A percentile compares a stretch with the other conserved stretches of the same genome.
phyloP scores from a whole-genome alignment of 92 coral and sea anemone genomes.

The Parazoanthus atlanticus region DNA sequence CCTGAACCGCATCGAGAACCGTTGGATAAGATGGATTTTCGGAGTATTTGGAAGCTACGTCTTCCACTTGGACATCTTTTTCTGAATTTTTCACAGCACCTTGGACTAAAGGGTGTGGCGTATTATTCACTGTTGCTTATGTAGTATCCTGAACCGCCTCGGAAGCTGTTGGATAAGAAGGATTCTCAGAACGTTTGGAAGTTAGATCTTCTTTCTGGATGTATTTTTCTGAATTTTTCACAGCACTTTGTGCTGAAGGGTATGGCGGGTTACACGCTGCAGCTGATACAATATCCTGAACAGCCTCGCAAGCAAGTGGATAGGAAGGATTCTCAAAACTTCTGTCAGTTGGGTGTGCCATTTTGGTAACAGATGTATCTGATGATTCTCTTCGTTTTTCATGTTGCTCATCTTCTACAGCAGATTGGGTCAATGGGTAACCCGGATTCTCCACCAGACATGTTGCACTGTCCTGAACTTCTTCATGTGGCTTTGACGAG shows the following conservation, averaged over 20 bases:
- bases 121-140: not conserved
- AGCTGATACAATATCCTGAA: not conserved
- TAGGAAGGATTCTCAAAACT: not conserved
- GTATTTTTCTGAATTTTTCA: not conserved
- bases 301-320: slow-evolving; percentile 37
- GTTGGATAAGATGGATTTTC: slow-evolving; percentile 22
- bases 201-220: not conserved
- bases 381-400: not conserved
- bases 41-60: not conserved
- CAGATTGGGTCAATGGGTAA: not conserved
- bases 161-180: not conserved
- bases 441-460: not conserved
- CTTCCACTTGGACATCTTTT: not conserved
- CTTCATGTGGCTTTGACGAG: not conserved
- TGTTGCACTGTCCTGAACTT: not conserved
- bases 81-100: slow-evolving; percentile 14
- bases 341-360: not conserved
- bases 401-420: not conserved
- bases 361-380: not conserved
- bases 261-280: not conserved
- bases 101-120: slow-evolving; percentile 12
- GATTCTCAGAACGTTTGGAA: not conserved
- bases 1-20: slow-evolving; percentile 9
- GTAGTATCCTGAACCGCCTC: slow-evolving; percentile 14
- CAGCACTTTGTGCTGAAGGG: slow-evolving; percentile 22